Base-by-base conservation (phyloP, 2,888 invertebrate species). In the Nowickia ferox region DNA sequence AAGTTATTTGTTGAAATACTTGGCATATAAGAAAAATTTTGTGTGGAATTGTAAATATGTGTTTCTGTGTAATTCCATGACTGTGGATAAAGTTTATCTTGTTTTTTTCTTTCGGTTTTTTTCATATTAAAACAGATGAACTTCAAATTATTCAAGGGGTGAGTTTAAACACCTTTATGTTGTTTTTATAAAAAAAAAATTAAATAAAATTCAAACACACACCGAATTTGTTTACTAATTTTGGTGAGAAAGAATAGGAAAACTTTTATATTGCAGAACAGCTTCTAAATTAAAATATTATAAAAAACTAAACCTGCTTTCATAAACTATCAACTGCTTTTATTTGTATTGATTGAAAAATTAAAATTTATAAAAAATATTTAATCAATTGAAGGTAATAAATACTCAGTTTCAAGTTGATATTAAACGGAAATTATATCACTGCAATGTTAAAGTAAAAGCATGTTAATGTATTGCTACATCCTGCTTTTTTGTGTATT, bases 71-170 rank as follows among this genome's bases (percentile, higher is more conserved):
- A 11, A 11, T 53, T 57, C 8, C 44, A 44, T 15, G 17, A 51
- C 15, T 68, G 51, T 11, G 17, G 19, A 19, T 30, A 30, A 30
- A 30, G 30, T 30, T 30, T 30, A 30, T 9, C 15, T 15, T 57
- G 44, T 68, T 15, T 30, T n/a, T 13, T 55, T 22, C 22, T n/a
- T n/a, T n/a, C n/a, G n/a, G 8, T 15, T 57, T 15, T 57, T 0
- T 40, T 15, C 4, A 44, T 51, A 59, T 59, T 40, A 22, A 42
- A 65, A 53, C 17, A 40, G 74, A 22, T 66, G 74, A 59, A 68
- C 74, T 68, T 57, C 57, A 68, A 80, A 75, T 81, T 81, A 68
- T 44, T 68, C 59, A 44, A 53, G 68, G 68, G 66, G 68, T 59
- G 38, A 74, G 68, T 68, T 77, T 77, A 17, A 61, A 38, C 72